phyloP scores from a whole-genome alignment of 2,797 vertebrate genomes.

The Rallus crepitans region DNA sequence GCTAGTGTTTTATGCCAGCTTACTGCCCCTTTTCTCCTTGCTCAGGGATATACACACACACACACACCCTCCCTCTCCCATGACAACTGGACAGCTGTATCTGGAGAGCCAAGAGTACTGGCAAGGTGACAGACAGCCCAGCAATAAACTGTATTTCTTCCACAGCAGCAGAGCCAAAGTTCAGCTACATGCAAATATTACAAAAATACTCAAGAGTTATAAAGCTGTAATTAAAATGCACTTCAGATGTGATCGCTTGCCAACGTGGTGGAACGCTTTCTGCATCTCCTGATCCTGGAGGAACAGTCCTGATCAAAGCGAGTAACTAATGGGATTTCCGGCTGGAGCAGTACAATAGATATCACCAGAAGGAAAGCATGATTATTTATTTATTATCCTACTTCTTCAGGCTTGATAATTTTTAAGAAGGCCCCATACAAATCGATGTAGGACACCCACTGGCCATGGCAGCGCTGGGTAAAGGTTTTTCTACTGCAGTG shows the following conservation, averaged over 20 bases:
- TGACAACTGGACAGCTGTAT: neutral
- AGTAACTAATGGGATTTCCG: neutral
- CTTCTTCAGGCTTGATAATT: neutral
- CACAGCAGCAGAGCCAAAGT: slow-evolving; percentile 32
- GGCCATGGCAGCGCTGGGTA: accelerated
- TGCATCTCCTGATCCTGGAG: neutral
- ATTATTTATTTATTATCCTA: slow-evolving; percentile 24
- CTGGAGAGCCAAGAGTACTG: neutral
- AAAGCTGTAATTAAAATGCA: slow-evolving; percentile 69
- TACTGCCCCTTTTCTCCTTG: neutral
- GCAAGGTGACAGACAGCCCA: neutral
- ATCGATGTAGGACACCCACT: neutral
- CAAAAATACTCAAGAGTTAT: slow-evolving; percentile 46
- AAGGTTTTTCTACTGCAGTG: neutral
- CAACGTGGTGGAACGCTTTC: neutral
- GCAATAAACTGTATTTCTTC: neutral
- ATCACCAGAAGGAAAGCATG: neutral
- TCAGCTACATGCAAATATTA: slow-evolving; percentile 39
- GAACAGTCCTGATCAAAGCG: slow-evolving; percentile 23
- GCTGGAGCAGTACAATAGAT: slow-evolving; percentile 5
- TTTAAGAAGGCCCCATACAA: neutral
- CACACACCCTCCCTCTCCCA: no score
- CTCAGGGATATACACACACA: no score
- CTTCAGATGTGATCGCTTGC: neutral
- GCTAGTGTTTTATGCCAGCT: neutral